Conservation (phyloP, 2,113 vertebrate species). For the Cyphomyrus discorhynchus region DNA sequence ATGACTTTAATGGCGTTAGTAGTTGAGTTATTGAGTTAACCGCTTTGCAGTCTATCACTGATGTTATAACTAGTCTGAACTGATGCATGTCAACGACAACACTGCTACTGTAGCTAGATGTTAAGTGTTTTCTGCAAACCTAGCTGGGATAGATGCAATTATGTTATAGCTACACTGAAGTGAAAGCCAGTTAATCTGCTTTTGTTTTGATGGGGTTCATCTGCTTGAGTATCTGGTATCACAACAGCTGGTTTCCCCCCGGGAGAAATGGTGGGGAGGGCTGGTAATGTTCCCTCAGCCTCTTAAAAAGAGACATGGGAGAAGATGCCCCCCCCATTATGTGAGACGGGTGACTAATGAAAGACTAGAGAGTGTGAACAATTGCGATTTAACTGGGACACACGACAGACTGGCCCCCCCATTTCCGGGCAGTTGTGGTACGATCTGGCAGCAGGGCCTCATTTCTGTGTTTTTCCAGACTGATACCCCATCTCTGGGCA, state of each 20-base stretch:
- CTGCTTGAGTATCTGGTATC: neutral
- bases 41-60: neutral
- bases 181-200: neutral
- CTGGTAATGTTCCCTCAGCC: slow-evolving; percentile 9
- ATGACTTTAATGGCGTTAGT: neutral
- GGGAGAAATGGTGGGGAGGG: neutral
- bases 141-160: neutral
- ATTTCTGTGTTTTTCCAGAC: neutral
- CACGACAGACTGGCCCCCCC: neutral
- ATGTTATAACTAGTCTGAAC: neutral
- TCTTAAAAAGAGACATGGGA: neutral
- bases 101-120: neutral
- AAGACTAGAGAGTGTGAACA: slow-evolving; percentile 18
- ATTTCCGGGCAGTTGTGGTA: neutral
- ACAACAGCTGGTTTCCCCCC: neutral
- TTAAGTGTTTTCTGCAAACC: neutral
- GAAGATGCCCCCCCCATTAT: neutral
- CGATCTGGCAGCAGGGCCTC: neutral
- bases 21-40: neutral
- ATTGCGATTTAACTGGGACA: neutral
- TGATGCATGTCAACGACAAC: neutral
- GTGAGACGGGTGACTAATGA: slow-evolving; percentile 12
- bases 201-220: neutral
- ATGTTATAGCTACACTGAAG: neutral
- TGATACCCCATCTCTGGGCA: neutral